phyloP scores from a whole-genome alignment of 2,888 invertebrate species.

The Ryuthela nishihirai region DNA sequence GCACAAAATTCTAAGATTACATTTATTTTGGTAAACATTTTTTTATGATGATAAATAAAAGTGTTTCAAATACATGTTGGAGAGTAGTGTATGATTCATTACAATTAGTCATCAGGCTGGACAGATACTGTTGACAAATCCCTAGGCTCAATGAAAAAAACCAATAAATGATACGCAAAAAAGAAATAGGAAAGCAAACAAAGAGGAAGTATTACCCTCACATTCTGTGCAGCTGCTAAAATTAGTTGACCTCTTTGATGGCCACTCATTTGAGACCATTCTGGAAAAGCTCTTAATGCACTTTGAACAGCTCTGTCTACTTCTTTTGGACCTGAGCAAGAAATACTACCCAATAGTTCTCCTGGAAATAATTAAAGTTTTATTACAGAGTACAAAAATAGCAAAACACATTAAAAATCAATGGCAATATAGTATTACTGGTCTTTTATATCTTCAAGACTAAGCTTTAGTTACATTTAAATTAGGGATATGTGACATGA shows the following conservation, averaged over 20 bases:
- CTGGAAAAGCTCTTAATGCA: conserved; percentile 50
- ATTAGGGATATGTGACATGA: no score
- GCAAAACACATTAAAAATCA: neutral
- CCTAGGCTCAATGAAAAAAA: neutral
- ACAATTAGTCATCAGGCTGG: neutral
- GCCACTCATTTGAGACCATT: conserved; percentile 52
- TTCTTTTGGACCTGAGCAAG: conserved; percentile 46
- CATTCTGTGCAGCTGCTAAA: conserved; percentile 49
- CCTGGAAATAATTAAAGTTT: conserved; percentile 13
- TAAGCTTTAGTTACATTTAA: no score
- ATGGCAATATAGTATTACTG: neutral
- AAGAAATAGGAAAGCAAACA: neutral
- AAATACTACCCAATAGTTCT: conserved; percentile 7
- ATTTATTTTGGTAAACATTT: no score
- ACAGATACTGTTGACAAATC: neutral
- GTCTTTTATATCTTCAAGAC: no score
- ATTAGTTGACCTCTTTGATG: conserved; percentile 54
- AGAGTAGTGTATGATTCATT: neutral
- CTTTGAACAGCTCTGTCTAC: conserved; percentile 51
- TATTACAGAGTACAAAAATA: neutral
- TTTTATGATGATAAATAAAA: no score
- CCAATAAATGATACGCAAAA: neutral
- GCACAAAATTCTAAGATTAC: no score
- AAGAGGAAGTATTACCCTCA: conserved; percentile 46
- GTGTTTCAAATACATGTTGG: neutral